These are phyloP conservation scores for Menidia menidia DNA, from an alignment of 2,797 vertebrate species.

Conservation along the genomic window DNA sequence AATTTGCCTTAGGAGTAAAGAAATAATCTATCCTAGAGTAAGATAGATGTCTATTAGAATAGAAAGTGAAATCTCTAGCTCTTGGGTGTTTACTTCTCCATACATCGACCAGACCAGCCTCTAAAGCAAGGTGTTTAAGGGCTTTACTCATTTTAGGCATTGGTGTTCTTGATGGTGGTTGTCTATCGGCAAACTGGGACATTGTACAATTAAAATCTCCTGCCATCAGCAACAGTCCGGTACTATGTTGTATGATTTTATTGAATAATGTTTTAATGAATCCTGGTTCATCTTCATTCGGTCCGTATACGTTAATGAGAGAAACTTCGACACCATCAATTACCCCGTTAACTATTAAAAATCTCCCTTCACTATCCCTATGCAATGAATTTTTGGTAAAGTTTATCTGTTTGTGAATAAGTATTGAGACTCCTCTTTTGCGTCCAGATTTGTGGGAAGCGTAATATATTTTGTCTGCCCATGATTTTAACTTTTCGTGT, in stretches of 20 bases:
- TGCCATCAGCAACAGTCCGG: not conserved
- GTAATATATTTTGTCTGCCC: not conserved
- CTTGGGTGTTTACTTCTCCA: constrained; percentile 1
- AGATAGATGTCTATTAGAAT: not conserved
- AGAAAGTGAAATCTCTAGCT: not conserved
- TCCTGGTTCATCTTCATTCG: not conserved
- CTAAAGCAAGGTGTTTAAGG: not conserved
- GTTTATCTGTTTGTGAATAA: not conserved
- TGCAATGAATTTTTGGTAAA: not conserved
- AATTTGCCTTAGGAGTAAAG: not conserved
- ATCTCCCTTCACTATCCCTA: not conserved
- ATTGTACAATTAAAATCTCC: no score
- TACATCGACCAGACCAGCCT: not conserved
- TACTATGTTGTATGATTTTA: not conserved
- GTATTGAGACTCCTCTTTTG: not conserved
- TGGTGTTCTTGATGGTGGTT: not conserved
- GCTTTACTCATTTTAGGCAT: not conserved
- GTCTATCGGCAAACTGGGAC: not conserved
- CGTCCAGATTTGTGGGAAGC: not conserved
- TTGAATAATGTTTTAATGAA: not conserved
- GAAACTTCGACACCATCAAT: not conserved
- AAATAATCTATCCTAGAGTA: not conserved
- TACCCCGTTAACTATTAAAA: not conserved
- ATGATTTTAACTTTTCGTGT: not conserved
- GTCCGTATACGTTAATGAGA: not conserved